These are phyloP conservation scores for Pristiophorus japonicus DNA, from an alignment of 2,113 vertebrate genomes.

Conservation along the genomic window DNA sequence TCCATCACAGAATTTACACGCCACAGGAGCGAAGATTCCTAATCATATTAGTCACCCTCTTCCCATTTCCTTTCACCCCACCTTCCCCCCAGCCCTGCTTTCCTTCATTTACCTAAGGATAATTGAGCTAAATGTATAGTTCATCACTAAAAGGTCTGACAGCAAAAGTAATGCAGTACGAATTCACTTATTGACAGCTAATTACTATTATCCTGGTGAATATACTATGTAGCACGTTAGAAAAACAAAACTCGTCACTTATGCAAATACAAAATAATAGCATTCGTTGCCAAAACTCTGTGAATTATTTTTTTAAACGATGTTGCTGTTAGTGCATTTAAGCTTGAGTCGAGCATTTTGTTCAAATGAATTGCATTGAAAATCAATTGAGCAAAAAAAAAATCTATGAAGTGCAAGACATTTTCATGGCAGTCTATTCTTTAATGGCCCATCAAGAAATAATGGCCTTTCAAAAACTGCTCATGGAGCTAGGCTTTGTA, in stretches of 20 bases:
- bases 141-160: background rate
- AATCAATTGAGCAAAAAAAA: constrained; percentile 28
- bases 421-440: background rate
- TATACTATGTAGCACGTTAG: background rate
- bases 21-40: background rate
- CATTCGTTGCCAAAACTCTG: background rate
- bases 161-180: background rate
- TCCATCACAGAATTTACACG: background rate
- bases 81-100: background rate
- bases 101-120: background rate
- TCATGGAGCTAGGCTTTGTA: background rate
- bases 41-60: background rate
- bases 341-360: background rate
- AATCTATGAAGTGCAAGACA: background rate
- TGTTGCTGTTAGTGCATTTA: constrained; percentile 3
- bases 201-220: background rate
- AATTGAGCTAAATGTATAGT: background rate
- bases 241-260: background rate
- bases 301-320: background rate
- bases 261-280: background rate
- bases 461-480: constrained; percentile 22
- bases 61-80: background rate
- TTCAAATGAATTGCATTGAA: constrained; percentile 33
- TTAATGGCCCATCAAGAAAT: constrained; percentile 22
- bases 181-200: background rate